These are phyloP conservation scores for Eulemur rufifrons DNA, from an alignment of 2,113 vertebrate species.

Conservation along the genomic window DNA sequence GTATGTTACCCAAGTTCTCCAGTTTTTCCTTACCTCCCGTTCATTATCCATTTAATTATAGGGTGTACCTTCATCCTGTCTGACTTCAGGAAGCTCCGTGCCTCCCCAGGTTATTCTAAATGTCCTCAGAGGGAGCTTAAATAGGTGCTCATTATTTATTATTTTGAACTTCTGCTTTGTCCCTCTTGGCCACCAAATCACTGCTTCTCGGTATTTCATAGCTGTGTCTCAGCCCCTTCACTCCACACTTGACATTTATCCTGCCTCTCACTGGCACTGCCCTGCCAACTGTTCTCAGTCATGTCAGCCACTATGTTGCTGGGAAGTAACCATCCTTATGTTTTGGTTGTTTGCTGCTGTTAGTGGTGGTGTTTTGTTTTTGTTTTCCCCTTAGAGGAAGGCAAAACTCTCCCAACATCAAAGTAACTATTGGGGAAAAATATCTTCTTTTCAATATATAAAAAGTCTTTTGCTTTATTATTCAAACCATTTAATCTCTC, in stretches of 20 bases:
- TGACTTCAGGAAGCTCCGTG: neutral
- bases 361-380: neutral
- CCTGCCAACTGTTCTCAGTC: neutral
- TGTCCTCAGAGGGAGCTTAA: neutral
- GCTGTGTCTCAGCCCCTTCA: neutral
- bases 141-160: neutral
- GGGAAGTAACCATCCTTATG: neutral
- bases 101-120: neutral
- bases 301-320: neutral
- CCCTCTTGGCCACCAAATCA: neutral
- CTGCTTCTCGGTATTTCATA: neutral
- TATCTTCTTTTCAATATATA: neutral
- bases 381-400: neutral
- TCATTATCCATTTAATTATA: neutral
- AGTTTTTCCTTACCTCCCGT: neutral
- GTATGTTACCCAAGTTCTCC: neutral
- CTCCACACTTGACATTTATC: neutral
- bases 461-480: neutral
- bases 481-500: neutral
- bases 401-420: neutral
- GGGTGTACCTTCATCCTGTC: neutral
- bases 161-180: neutral
- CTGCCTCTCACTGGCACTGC: neutral
- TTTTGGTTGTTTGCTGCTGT: too few relatives aligned
- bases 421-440: neutral